Percentiles rank a stretch among this genome's conserved stretches.
Evolutionary conservation across 2,888 invertebrate genomes (phyloP).

Genomic region (Drosophila borealis): DNA sequence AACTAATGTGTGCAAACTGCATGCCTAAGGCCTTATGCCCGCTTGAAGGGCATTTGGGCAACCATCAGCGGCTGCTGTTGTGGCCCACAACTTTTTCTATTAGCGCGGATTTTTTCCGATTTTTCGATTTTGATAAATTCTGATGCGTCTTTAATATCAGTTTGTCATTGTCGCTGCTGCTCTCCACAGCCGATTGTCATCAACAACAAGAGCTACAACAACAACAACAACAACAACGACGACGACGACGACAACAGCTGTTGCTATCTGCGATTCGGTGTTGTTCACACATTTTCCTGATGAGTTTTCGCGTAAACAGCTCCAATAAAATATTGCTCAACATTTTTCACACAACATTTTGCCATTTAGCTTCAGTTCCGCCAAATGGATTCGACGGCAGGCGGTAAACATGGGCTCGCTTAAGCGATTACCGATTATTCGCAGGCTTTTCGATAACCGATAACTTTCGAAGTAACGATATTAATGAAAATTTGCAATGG

Average conservation of each 20-base stretch:
- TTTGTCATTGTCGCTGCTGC: slow-evolving; percentile 46
- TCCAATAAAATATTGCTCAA: slow-evolving; percentile 49
- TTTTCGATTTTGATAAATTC: slow-evolving; percentile 67
- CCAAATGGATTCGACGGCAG: neutral
- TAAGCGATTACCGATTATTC: neutral
- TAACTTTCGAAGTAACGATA: neutral
- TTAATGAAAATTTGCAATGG: too few relatives aligned
- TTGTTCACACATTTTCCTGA: slow-evolving; percentile 58
- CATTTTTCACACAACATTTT: slow-evolving; percentile 57
- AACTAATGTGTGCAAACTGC: neutral
- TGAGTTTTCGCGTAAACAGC: slow-evolving; percentile 53
- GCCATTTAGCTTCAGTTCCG: slow-evolving; percentile 26
- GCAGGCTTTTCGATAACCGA: neutral
- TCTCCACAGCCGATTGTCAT: slow-evolving; percentile 50
- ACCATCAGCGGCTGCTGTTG: slow-evolving; percentile 18
- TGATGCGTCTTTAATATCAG: slow-evolving; percentile 74
- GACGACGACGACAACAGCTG: slow-evolving; percentile 48
- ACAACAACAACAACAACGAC: slow-evolving; percentile 18
- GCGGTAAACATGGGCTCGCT: neutral
- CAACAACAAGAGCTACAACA: slow-evolving; percentile 29
- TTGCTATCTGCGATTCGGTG: slow-evolving; percentile 43
- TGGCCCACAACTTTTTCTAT: slow-evolving; percentile 67
- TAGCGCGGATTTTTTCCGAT: slow-evolving; percentile 45
- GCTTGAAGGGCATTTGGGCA: slow-evolving; percentile 9
- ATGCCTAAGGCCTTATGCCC: neutral